phyloP scores from a whole-genome alignment of 2,797 vertebrate species.

The Protosalanx chinensis region DNA sequence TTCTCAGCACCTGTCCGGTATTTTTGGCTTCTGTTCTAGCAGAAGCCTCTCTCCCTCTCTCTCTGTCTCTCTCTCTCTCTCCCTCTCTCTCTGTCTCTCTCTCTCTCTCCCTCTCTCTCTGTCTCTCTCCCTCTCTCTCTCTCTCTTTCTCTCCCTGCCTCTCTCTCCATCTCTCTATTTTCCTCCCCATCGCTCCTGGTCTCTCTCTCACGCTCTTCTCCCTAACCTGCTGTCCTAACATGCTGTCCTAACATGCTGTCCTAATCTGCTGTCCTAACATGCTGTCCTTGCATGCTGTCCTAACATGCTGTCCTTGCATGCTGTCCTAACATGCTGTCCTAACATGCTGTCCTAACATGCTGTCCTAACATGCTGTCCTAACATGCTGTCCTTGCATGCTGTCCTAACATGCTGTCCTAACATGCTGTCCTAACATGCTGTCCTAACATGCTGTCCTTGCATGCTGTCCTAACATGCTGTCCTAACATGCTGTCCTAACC shows the following conservation, averaged over 20 bases:
- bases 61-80: background rate
- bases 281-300: background rate
- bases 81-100: background rate
- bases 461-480: too few relatives aligned
- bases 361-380: background rate
- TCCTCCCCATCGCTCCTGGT: background rate
- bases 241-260: background rate
- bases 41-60: background rate
- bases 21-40: background rate
- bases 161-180: background rate
- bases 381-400: background rate
- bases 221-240: background rate
- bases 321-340: background rate
- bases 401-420: background rate
- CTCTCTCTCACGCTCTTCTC: background rate
- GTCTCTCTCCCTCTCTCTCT: background rate
- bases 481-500: too few relatives aligned
- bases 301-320: background rate
- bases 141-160: background rate
- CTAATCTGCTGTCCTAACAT: background rate
- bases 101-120: background rate
- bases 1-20: slow-evolving; percentile 1
- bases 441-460: background rate
- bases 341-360: background rate
- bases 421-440: background rate